Evolutionary conservation across 2,797 vertebrate genomes (phyloP), one percentile per base, ranked within the genome.

Genomic region (Galago senegalensis): DNA sequence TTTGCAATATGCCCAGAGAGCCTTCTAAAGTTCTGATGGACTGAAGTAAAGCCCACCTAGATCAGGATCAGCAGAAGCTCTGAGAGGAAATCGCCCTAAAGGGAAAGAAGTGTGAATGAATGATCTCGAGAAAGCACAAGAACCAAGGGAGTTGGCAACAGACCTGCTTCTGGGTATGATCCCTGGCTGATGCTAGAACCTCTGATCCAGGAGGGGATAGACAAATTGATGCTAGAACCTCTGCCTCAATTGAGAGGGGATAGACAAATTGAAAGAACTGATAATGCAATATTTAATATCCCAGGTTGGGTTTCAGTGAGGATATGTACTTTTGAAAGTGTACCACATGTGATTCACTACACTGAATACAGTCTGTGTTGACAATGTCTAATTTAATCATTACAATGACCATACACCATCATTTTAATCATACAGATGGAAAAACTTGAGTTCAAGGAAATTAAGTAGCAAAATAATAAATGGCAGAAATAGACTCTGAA

Each of bases 391-490:
- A 73, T 69, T 89, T 95, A 95, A 84, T 86, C 46, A 72, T 70
- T 69, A 92, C 21, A 31, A 61, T 91, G 67, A 91, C n/a, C 46
- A 83, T 96, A 96, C 23, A 87, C 31, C 49, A 90, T 79, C 65
- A 90, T 76, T 63, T 46, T 93, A 40, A 29, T 12, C 65, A 86
- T 80, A 92, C 56, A 79, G 34, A 70, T 63, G 43, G 88, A 49
- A 89, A 83, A 75, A 77, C 31, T 56, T 86, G 61, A 97, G 7
- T 53, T 89, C 56, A 85, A 56, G 70, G 46, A 75, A 31, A 6
- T 81, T 79, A 96, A 89, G 49, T 80, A 53, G 43, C 56, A 92
- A 75, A 87, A 53, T 81, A 79, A 95, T 67, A 94, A 88, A 86
- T 58, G 27, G 8, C 31, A 94, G 46, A 83, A 7, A 56, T 91